Evolutionary conservation across 1,140 invertebrate species (phyloP), one percentile per base, ranked within the genome.

Genomic region (Microplitis mediator): DNA sequence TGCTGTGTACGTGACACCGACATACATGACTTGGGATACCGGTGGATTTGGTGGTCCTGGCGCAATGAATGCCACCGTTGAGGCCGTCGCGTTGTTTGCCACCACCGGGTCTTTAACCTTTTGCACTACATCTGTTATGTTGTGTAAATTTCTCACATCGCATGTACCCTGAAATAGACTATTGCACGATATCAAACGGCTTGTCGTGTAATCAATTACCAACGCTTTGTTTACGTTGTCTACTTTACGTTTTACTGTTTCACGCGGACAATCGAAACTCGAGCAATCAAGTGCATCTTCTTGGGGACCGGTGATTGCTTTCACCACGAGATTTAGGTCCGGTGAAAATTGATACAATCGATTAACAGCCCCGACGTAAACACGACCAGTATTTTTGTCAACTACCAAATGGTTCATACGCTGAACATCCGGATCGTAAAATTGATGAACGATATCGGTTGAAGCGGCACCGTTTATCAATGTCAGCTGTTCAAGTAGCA

Each of bases 161-260:
- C 97, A 99, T 75, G 94, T 92, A 9, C 97, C 97, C 85, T 95
- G 93, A 76, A 95, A 95, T 36, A 98, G 87, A 75, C 94, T 96
- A 9, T 97, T 97, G 87, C 98, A 99, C 4, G 93, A 92, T 75
- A 99, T 97, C n/a, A 99, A 88, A 52, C 93, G 89, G 16, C 94
- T 93, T 66, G 95, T 93, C 4, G 92, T 93, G 81, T 97, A 95
- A 88, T 99, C 96, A 75, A 99, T 97, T 50, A 98, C 93, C 73
- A 99, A 88, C 45, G 95, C 97, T 87, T 99, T 99, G 88, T 98
- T 99, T 75, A 95, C 92, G 87, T 97, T 98, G 87, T 98, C 93
- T 9, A 94, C 96, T 76, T 92, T 91, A 76, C 91, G 91, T 72
- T 90, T 91, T 69, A 91, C 88, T 51, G 90, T 90, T 74, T 91